phyloP scores from a whole-genome alignment of 2,888 invertebrate species.

The Argyresthia goedartella region DNA sequence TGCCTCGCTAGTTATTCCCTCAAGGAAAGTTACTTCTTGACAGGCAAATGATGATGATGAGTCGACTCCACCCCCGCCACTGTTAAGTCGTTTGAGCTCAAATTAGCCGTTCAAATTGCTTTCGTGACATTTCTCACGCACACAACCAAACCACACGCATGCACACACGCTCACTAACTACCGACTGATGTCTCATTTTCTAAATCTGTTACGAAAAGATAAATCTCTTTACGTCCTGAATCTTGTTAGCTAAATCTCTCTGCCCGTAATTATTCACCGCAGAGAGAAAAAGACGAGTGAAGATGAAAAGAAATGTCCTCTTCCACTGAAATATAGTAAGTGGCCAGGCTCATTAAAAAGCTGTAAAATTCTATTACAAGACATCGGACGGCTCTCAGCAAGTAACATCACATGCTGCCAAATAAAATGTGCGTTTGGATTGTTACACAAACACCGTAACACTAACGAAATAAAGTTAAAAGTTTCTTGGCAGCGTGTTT shows the following conservation, averaged over 20 bases:
- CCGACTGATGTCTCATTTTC: constrained; percentile 65
- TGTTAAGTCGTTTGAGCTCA: constrained; percentile 28
- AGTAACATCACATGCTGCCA: constrained; percentile 16
- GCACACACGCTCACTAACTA: constrained; percentile 21
- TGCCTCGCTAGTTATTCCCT: too few species aligned
- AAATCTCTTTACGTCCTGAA: constrained; percentile 55
- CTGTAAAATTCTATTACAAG: constrained; percentile 57
- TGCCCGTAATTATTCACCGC: constrained; percentile 57
- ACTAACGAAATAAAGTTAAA: constrained; percentile 9
- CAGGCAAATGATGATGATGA: too few species aligned
- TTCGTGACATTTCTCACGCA: constrained; percentile 33
- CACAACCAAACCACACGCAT: constrained; percentile 27
- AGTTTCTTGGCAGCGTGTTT: constrained; percentile 18
- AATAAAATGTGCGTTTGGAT: neutral
- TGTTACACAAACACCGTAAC: neutral
- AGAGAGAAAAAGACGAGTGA: constrained; percentile 30
- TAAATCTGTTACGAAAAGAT: constrained; percentile 66
- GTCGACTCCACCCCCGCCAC: neutral
- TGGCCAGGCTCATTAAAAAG: constrained; percentile 63
- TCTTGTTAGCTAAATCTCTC: constrained; percentile 65
- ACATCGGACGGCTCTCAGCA: constrained; percentile 27
- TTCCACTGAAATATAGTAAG: constrained; percentile 52
- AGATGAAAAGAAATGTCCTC: constrained; percentile 54
- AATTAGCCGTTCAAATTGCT: constrained; percentile 58
- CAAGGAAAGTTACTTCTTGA: too few species aligned